Evolutionary conservation across 2,888 invertebrate genomes (phyloP), one percentile per base, ranked within the genome.

Genomic region (Siphlonurus alternatus): DNA sequence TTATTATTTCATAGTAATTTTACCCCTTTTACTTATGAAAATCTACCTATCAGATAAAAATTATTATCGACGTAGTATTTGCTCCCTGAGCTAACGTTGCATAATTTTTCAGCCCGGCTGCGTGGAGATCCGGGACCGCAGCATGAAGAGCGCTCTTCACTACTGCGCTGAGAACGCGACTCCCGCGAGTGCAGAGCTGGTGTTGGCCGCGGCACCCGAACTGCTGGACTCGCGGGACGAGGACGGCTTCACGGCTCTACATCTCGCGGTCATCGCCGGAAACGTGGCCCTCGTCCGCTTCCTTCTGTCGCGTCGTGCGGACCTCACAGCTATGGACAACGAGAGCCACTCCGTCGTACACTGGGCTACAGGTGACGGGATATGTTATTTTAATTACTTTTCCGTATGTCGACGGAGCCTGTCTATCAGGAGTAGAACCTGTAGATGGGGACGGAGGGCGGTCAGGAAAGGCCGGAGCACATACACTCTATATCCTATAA

Each of bases 301-400:
- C 66, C 81, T 98, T 65, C 79, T 96, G 63, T 88, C 91, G 56
- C 88, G 89, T 70, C 90, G 91, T 54, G 95, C 95, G 7, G 89
- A 95, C 73, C 86, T 96, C 68, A 88, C 89, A 75, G 88, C 91
- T 60, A 83, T 89, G 69, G 98, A 99, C 76, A 86, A 89, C 71
- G 97, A 98, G 74, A 88, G 90, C 66, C 98, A 98, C 75, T 93
- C 95, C 1, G 89, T 93, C 60, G 88, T 97, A 10, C 98, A 99
- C 76, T 99, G 98, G 98, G 96, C 98, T 20, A 94, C 96, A 68
- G 97, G 96, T 95, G n/a, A n/a, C n/a, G n/a, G n/a, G n/a, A n/a
- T n/a, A n/a, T n/a, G n/a, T 75, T 78, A 78, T 68, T 25, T 15
- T 20, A 62, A 65, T 54, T 18, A 65, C 62, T 63, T 63, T 65